A percentile compares a stretch with the other conserved stretches of the same genome.
These are phyloP conservation scores for Ochlodes sylvanus DNA, from an alignment of 2,888 invertebrate genomes.

Conservation along the genomic window DNA sequence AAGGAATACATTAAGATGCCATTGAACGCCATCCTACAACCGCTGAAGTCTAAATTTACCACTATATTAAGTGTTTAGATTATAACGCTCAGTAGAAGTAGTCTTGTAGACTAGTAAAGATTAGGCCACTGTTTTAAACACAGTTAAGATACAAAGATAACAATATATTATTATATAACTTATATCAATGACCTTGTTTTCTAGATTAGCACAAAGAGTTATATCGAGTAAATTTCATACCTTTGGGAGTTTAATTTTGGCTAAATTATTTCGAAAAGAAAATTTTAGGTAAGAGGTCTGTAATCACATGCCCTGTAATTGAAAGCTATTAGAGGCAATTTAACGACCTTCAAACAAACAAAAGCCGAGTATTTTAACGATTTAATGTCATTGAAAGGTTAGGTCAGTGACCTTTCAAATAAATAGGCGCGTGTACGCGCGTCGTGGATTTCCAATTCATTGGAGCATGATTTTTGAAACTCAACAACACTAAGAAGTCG, in stretches of 20 bases:
- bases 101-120: too few relatives aligned
- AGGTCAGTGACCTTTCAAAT: background rate
- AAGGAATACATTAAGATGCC: slow-evolving; percentile 55
- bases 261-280: background rate
- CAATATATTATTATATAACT: too few relatives aligned
- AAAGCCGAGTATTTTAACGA: slow-evolving; percentile 1
- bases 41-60: slow-evolving; percentile 10
- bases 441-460: too few relatives aligned
- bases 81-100: too few relatives aligned
- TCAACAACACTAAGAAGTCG: too few relatives aligned
- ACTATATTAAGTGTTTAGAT: slow-evolving; percentile 1
- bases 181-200: too few relatives aligned
- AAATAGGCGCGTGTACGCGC: too few relatives aligned
- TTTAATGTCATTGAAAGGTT: background rate
- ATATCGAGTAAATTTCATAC: background rate
- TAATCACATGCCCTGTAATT: slow-evolving; percentile 8
- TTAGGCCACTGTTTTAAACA: too few relatives aligned
- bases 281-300: slow-evolving; percentile 11
- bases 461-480: too few relatives aligned
- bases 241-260: background rate
- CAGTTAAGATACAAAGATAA: too few relatives aligned
- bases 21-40: slow-evolving; percentile 50
- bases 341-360: slow-evolving; percentile 6
- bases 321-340: slow-evolving; percentile 13
- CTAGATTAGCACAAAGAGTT: background rate